phyloP scores from a whole-genome alignment of 2,888 invertebrate genomes.

The Phyllotreta cruciferae region DNA sequence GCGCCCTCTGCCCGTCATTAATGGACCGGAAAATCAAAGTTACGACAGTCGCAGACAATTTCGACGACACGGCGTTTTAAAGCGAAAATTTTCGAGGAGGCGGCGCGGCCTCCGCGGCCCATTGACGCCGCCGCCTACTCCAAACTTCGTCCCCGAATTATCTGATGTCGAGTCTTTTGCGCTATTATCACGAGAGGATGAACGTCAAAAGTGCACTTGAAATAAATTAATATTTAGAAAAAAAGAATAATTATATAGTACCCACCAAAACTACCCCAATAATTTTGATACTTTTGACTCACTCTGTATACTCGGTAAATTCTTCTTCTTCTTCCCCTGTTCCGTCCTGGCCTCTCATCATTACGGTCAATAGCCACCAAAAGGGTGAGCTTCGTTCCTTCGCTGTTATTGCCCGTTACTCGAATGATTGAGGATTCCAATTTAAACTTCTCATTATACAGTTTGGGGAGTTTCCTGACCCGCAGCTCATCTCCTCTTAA shows the following conservation, averaged over 20 bases:
- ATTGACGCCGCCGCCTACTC: background rate
- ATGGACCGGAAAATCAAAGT: constrained; percentile 14
- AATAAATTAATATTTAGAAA: too few species aligned
- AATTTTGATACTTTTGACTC: too few species aligned
- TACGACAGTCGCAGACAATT: constrained; percentile 23
- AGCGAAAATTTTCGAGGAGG: constrained; percentile 7
- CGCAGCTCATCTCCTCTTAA: constrained; percentile 10
- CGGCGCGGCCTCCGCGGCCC: too few species aligned
- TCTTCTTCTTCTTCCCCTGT: background rate
- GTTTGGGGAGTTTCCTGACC: constrained; percentile 23
- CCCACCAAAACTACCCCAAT: too few species aligned
- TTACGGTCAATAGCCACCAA: constrained; percentile 27
- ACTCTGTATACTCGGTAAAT: too few species aligned
- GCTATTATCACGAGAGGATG: too few species aligned
- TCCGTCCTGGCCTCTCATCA: constrained; percentile 1
- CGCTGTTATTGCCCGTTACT: constrained; percentile 24
- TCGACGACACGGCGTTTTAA: constrained; percentile 9
- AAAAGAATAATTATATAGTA: too few species aligned
- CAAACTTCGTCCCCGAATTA: too few species aligned
- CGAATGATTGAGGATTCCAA: constrained; percentile 29
- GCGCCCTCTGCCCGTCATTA: constrained; percentile 8
- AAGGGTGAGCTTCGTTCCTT: constrained; percentile 12
- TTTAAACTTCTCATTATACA: constrained; percentile 30
- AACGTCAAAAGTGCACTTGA: too few species aligned
- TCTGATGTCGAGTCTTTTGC: too few species aligned